Percentiles rank a stretch among this genome's conserved stretches.
These are phyloP conservation scores for Pammene aurita DNA, from an alignment of 2,888 invertebrate species.

Conservation along the genomic window DNA sequence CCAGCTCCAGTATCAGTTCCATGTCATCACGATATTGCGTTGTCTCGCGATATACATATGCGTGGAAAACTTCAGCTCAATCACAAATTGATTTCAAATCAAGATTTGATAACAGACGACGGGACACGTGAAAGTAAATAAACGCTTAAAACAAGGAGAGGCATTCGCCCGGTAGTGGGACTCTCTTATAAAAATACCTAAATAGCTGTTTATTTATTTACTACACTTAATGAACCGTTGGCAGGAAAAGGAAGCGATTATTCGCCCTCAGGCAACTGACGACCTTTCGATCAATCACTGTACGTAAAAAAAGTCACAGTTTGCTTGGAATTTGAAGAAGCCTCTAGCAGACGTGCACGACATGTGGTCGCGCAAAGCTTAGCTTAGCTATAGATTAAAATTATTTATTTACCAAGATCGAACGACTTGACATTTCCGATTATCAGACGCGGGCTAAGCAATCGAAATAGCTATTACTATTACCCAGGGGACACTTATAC, in stretches of 20 bases:
- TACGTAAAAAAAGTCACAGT: constrained; percentile 33
- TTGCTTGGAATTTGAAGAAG: constrained; percentile 19
- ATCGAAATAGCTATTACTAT: too few relatives aligned
- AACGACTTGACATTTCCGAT: neutral
- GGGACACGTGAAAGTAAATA: too few relatives aligned
- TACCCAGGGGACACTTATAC: too few relatives aligned
- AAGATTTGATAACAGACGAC: neutral
- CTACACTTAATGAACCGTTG: constrained; percentile 15
- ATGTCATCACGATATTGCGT: too few relatives aligned
- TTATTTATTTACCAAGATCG: neutral
- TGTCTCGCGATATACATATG: too few relatives aligned
- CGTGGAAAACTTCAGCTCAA: too few relatives aligned
- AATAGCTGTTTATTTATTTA: constrained; percentile 15
- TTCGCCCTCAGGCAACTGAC: neutral
- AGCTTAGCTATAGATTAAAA: neutral
- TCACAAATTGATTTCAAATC: too few relatives aligned
- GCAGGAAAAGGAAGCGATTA: constrained; percentile 18
- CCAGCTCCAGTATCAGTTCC: too few relatives aligned
- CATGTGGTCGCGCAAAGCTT: neutral
- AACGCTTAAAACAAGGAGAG: neutral
- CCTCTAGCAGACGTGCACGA: constrained; percentile 16
- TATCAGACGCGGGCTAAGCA: neutral
- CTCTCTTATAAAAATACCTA: neutral
- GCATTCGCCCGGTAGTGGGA: neutral
- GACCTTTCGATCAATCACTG: constrained; percentile 39